Evolutionary conservation across 2,797 vertebrate genomes (phyloP).

Genomic region (Esox lucius): DNA sequence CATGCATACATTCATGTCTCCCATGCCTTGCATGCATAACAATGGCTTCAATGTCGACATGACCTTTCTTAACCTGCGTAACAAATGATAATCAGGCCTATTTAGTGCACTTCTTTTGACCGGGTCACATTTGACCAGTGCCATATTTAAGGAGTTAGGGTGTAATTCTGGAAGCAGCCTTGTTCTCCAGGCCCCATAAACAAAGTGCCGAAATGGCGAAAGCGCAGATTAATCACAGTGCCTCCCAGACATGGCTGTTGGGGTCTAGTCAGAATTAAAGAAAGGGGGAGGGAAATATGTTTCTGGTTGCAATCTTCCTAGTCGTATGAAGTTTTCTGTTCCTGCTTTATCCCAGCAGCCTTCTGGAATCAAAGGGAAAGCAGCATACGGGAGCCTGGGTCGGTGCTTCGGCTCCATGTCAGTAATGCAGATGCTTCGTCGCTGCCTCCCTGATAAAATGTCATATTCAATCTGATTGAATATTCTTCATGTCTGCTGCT

Average conservation of each 20-base stretch:
- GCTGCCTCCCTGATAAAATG: conserved; percentile 34
- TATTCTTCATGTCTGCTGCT: conserved; percentile 12
- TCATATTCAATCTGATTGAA: conserved; percentile 16
- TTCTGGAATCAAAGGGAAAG: conserved; percentile 42
- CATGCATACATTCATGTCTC: conserved; percentile 49
- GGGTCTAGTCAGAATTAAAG: conserved; percentile 29
- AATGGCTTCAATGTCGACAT: conserved; percentile 20
- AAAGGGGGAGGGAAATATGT: conserved; percentile 19
- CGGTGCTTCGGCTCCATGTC: conserved; percentile 22
- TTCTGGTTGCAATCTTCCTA: conserved; percentile 27
- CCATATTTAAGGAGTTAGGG: not conserved
- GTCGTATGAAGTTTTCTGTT: conserved; percentile 41
- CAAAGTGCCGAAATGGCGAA: conserved; percentile 37
- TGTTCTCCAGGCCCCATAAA: conserved; percentile 10
- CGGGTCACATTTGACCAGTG: not conserved
- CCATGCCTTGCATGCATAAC: conserved; percentile 32
- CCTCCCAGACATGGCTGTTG: conserved; percentile 34
- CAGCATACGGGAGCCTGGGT: conserved; percentile 38
- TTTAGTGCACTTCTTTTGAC: not conserved
- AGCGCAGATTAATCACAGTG: conserved; percentile 55
- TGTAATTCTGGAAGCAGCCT: not conserved
- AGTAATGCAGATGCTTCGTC: conserved; percentile 10
- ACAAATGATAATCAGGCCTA: not conserved
- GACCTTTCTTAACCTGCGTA: conserved; percentile 44
- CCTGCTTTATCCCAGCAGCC: conserved; percentile 38